Evolutionary conservation across 2,113 vertebrate genomes (phyloP), one percentile per base, ranked within the genome.

Genomic region (Leiothrix lutea): DNA sequence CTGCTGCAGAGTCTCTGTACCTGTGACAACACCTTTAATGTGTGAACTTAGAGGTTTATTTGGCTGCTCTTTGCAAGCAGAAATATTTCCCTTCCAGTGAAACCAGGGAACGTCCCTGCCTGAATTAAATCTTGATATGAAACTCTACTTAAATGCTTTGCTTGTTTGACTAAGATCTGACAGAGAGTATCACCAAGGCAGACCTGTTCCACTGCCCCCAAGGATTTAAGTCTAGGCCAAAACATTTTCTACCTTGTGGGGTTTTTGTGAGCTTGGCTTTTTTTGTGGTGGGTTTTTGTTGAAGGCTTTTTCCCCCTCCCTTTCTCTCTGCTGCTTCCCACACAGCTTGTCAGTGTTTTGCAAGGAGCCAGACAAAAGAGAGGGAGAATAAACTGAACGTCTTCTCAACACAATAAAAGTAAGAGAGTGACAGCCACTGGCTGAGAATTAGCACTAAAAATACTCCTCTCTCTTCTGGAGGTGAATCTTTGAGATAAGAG

Each of bases 381-480:
- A 28, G 11, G 56, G 56, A 84, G 82, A 92, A 80, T 44, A 75
- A 90, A 73, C 44, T 24, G 23, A 65, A 70, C 14, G 33, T 88
- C 36, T 83, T 65, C 75, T 62, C 62, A 64, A 14, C 42, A 60
- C 50, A 91, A 79, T 71, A 45, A 77, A 78, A 83, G 11, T 45
- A 66, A 70, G 86, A 69, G 54, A 79, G 28, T 74, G 86, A 84
- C 92, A 96, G 69, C 20, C 4, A 0, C 50, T 92, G 66, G 61
- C 86, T 91, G 50, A 66, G 56, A 94, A 86, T 31, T 50, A 70
- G 60, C 45, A 62, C 67, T 89, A 83, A 92, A 96, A 91, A 86
- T 84, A 88, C 3, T 84, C 29, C 19, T 57, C 19, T 88, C 23
- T 80, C 2, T 92, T 84, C 51, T 45, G 80, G 86, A 91, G 72